phyloP scores from a whole-genome alignment of 2,888 invertebrate genomes.

The Aphidius colemani region DNA sequence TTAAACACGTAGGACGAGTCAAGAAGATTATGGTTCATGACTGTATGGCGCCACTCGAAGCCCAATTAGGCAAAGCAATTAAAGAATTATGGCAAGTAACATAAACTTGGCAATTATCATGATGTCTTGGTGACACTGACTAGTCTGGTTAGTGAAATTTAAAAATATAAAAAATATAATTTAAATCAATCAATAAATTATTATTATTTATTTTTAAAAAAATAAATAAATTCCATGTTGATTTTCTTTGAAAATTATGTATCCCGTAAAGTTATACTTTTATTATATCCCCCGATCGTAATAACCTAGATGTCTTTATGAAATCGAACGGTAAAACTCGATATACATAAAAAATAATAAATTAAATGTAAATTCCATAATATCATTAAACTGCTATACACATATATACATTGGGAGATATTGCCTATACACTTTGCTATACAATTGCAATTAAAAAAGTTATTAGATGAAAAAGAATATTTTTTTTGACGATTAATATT shows the following conservation, averaged over 20 bases:
- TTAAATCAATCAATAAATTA: too few species aligned
- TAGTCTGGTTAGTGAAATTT: slow-evolving; percentile 3
- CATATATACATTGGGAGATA: too few species aligned
- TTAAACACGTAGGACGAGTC: background rate
- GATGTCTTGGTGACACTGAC: slow-evolving; percentile 26
- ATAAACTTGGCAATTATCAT: slow-evolving; percentile 21
- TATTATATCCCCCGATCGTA: slow-evolving; percentile 42
- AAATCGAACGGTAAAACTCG: slow-evolving; percentile 6
- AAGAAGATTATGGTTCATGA: slow-evolving; percentile 32
- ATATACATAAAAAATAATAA: background rate
- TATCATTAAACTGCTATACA: too few species aligned
- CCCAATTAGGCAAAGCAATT: slow-evolving; percentile 58
- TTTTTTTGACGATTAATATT: background rate
- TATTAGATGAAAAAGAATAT: too few species aligned
- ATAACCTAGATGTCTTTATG: slow-evolving; percentile 56
- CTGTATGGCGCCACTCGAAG: slow-evolving; percentile 55
- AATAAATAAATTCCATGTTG: slow-evolving; percentile 15
- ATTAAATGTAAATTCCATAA: background rate
- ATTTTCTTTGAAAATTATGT: slow-evolving; percentile 18
- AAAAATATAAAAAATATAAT: slow-evolving; percentile 5
- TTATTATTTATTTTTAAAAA: slow-evolving; percentile 17
- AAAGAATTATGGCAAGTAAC: slow-evolving; percentile 48
- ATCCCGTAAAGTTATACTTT: slow-evolving; percentile 35
- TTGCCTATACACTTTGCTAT: too few species aligned
- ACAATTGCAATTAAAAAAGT: too few species aligned